These are phyloP conservation scores for Lordiphosa collinella DNA, from an alignment of 1,140 invertebrate species.

Conservation along the genomic window DNA sequence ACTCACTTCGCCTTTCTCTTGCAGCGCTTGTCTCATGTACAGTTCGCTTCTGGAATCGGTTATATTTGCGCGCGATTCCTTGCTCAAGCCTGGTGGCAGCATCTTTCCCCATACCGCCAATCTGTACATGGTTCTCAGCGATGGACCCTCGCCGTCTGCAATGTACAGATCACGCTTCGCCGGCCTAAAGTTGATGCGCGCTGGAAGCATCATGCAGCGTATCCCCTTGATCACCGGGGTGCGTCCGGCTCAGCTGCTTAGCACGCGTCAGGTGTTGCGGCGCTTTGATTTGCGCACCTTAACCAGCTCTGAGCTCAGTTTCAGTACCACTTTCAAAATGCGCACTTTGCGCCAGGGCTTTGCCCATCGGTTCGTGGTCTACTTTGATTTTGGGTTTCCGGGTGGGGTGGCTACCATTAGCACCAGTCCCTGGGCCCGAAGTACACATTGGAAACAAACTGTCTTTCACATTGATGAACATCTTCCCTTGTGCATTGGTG, in stretches of 20 bases:
- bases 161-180: conserved; percentile 13
- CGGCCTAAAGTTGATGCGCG: conserved; percentile 19
- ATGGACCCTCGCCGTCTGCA: not conserved
- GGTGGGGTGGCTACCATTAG: not conserved
- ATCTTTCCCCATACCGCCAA: conserved; percentile 23
- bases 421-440: conserved; percentile 12
- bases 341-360: conserved; percentile 6
- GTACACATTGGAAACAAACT: conserved; percentile 36
- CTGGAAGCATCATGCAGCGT: not conserved
- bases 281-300: conserved; percentile 18
- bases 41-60: conserved; percentile 21
- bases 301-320: conserved; percentile 14
- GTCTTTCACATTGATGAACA: conserved; percentile 32
- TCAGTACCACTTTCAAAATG: conserved; percentile 13
- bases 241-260: conserved; percentile 1
- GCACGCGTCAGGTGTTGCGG: conserved; percentile 14
- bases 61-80: conserved; percentile 30
- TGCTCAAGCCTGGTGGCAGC: conserved; percentile 26
- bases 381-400: conserved; percentile 31
- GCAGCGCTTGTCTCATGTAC: conserved; percentile 35
- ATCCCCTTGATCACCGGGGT: conserved; percentile 3
- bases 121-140: conserved; percentile 18
- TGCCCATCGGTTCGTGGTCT: conserved; percentile 21
- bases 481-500: conserved; percentile 15
- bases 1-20: not conserved